Base-by-base conservation (phyloP, 2,113 vertebrate genomes). In the Psilopsiagon aurifrons region DNA sequence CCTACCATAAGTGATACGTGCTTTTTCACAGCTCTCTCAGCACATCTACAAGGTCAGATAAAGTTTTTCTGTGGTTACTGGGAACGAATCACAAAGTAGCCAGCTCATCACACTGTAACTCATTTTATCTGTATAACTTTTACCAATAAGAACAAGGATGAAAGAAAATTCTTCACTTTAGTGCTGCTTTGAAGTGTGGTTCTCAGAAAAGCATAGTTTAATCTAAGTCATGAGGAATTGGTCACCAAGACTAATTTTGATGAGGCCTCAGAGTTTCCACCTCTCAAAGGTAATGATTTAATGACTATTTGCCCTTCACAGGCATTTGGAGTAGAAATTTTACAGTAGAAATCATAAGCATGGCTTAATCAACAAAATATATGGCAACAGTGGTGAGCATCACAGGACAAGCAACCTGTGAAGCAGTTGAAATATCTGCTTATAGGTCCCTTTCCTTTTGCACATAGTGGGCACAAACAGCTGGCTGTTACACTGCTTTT, bases 221-320 rank as follows among this genome's bases (percentile, higher is more conserved):
- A 86, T 83, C 60, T 75, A 51, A 81, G 20, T 71, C 0, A 1
- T 78, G 43, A 84, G 20, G 55, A 91, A 63, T 37, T 85, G 96
- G 92, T 83, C 89, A 88, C 51, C 86, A 71, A 81, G 76, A 75
- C 64, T 71, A 91, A 93, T 86, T 93, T 52, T 94, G 64, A 88
- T 68, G 78, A 76, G 74, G 62, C 76, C 66, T 93, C 73, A 87
- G 83, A 76, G 57, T 92, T 94, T 90, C 86, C 28, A 75, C 64
- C 41, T 81, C 57, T 93, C 57, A 84, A 47, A 90, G 35, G 52
- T 71, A 82, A 74, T 92, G 76, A 92, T 93, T 92, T 96, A 92
- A 94, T 88, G 80, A 78, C 66, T 86, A 25, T 78, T 94, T 79
- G 33, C 33, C 77, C 62, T 96, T 91, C 86, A 79, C 13, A 90